Evolutionary conservation across 2,113 vertebrate genomes (phyloP).

Genomic region (Rhinoptilus africanus): DNA sequence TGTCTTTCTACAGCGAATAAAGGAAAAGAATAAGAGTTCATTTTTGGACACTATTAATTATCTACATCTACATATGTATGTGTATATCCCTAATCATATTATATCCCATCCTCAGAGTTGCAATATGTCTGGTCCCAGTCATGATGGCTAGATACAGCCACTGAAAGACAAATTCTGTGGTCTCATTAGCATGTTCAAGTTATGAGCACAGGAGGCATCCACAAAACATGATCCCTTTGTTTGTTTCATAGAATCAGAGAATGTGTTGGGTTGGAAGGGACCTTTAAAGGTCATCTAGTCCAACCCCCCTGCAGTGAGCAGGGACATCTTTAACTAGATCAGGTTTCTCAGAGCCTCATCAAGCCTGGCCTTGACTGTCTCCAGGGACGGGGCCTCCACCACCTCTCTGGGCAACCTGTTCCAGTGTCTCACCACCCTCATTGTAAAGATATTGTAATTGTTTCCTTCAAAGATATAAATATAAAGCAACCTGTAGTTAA

Average conservation of each 20-base stretch:
- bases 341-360: too few relatives aligned
- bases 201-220: neutral
- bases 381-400: too few relatives aligned
- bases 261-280: too few relatives aligned
- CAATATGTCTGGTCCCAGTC: neutral
- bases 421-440: too few relatives aligned
- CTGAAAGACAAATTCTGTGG: neutral
- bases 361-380: too few relatives aligned
- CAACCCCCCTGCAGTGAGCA: too few relatives aligned
- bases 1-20: neutral
- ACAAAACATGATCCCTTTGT: neutral
- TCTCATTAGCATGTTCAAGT: neutral
- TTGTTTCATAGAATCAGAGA: neutral
- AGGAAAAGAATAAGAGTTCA: neutral
- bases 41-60: neutral
- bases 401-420: too few relatives aligned
- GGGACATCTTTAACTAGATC: too few relatives aligned
- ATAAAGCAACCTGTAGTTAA: neutral
- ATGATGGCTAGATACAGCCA: neutral
- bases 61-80: neutral
- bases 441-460: neutral
- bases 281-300: too few relatives aligned
- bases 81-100: neutral
- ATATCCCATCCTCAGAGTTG: neutral
- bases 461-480: neutral